Evolutionary conservation across 1,140 invertebrate genomes (phyloP), one percentile per base, ranked within the genome.

Genomic region (Antheraea pernyi): DNA sequence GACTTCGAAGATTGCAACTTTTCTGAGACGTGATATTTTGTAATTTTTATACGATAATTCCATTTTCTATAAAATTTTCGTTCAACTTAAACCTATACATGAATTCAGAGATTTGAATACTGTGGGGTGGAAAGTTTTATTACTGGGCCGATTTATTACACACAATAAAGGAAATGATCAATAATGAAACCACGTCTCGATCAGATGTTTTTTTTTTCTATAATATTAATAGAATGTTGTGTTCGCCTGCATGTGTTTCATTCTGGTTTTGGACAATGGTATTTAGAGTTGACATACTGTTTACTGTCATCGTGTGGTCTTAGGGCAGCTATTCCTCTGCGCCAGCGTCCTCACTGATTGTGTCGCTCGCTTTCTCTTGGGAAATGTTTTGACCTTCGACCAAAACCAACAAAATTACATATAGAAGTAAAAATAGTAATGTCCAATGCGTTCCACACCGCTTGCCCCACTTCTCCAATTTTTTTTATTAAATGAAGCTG

Each of bases 281-380:
- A 82, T 84, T 81, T 91, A 91, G 89, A 91, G 89, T 91, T 91
- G 88, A 91, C 80, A 85, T 88, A 87, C 86, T 84, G 87, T 81
- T 78, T 73, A 80, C 80, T 83, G 81, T 83, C 82, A 76, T 77
- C 77, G 80, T 75, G 77, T 78, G 76, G 76, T 77, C 63, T 76
- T 74, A 70, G 72, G 78, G 79, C 68, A 65, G 69, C 81, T 83
- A 85, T 72, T 91, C 83, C 80, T 88, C 89, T 65, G 77, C 84
- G 80, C 80, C 81, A 72, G 82, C 80, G 78, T 91, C 89, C 79
- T 91, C 89, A 85, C 79, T 85, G 81, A 91, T 91, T 77, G 86
- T 91, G 73, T 89, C 87, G 83, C 88, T 83, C 87, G 88, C 86
- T 88, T 81, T 86, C 77, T 91, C 89, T 88, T 89, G 87, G 85